Percentiles rank a stretch among this genome's conserved stretches.
These are phyloP conservation scores for Capricornis sumatraensis DNA, from an alignment of 2,113 vertebrate species.

Conservation along the genomic window DNA sequence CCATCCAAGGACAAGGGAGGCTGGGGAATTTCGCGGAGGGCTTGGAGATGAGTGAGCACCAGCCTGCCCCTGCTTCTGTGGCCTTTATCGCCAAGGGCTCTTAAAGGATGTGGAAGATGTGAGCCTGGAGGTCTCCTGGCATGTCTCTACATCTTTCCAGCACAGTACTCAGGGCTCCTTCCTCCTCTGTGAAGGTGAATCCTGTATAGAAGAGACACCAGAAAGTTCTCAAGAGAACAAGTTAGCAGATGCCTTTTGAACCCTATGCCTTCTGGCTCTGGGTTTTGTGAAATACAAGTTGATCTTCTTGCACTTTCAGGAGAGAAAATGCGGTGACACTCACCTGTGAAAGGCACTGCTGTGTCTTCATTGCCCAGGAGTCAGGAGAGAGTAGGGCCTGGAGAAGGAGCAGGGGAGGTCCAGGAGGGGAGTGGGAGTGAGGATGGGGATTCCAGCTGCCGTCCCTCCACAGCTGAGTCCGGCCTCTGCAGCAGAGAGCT, in stretches of 20 bases:
- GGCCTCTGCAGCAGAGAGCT: neutral
- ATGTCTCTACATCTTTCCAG: neutral
- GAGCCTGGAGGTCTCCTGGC: neutral
- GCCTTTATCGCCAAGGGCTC: neutral
- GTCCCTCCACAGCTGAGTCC: neutral
- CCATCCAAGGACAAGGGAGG: neutral
- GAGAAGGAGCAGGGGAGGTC: neutral
- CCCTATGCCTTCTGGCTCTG: neutral
- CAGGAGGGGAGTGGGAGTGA: neutral
- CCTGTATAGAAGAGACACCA: neutral
- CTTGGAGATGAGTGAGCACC: fast-evolving
- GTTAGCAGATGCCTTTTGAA: neutral
- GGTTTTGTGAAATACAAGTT: neutral
- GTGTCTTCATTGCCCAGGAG: neutral
- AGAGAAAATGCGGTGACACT: neutral
- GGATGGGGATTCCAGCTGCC: neutral
- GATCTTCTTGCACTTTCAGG: neutral
- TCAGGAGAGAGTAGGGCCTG: neutral
- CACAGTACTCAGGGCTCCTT: neutral
- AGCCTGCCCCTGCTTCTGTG: neutral
- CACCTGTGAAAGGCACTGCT: neutral
- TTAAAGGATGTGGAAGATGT: neutral
- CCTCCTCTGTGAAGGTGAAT: neutral
- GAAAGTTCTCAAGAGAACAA: neutral
- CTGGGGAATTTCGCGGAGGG: neutral